Conservation (phyloP, 2,888 invertebrate species). For the Tetheella fluctuosa region DNA sequence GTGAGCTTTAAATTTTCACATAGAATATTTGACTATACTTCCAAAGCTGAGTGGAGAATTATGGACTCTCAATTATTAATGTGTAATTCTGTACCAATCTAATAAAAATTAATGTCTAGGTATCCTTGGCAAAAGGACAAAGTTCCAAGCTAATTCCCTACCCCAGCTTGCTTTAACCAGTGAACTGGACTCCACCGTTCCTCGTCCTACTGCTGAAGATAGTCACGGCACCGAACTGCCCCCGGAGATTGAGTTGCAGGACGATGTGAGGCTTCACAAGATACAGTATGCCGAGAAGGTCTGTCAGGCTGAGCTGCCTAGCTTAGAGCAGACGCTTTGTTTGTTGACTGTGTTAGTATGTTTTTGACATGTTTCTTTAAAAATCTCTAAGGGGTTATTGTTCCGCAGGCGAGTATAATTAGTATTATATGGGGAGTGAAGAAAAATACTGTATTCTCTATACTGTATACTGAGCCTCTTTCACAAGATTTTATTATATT, state of each 20-base stretch:
- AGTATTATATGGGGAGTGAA: no score
- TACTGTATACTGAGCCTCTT: no score
- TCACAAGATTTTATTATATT: no score
- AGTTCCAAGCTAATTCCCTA: constrained; percentile 91
- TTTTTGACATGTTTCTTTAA: background rate
- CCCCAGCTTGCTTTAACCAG: constrained; percentile 93
- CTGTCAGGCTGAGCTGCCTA: constrained; percentile 83
- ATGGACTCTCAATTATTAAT: no score
- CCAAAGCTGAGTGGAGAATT: no score
- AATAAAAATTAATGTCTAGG: constrained; percentile 69
- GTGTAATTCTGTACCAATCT: background rate
- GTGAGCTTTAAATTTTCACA: no score
- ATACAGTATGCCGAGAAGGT: constrained; percentile 87
- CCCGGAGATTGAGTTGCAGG: constrained; percentile 89
- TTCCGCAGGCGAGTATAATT: no score
- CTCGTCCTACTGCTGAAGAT: constrained; percentile 70
- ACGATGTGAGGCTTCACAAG: constrained; percentile 93
- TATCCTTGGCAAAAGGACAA: constrained; percentile 94
- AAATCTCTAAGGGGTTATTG: no score
- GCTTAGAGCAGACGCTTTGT: constrained; percentile 91
- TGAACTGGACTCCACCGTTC: constrained; percentile 67
- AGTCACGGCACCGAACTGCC: constrained; percentile 84
- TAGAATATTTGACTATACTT: no score
- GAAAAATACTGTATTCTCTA: no score
- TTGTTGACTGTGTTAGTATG: constrained; percentile 88